Conservation (phyloP, 2,113 vertebrate species). For the Scatophagus argus region DNA sequence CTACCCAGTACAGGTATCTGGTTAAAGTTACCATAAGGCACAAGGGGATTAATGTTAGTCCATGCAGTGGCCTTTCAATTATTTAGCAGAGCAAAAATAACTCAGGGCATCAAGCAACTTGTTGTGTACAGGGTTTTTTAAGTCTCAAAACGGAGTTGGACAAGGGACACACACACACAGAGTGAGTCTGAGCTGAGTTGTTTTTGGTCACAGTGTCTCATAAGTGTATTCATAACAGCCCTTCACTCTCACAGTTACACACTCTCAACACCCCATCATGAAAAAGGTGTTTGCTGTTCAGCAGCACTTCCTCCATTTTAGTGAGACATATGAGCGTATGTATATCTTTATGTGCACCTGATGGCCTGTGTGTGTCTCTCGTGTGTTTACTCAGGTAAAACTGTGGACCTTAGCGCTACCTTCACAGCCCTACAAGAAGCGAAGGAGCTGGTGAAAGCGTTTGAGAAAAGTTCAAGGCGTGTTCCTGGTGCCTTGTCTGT, state of each 20-base stretch:
- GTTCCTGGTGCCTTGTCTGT: slow-evolving; percentile 80
- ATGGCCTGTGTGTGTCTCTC: neutral
- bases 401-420: slow-evolving; percentile 62
- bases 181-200: neutral
- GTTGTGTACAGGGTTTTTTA: neutral
- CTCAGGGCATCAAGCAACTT: neutral
- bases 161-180: neutral
- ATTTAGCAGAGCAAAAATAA: neutral
- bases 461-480: slow-evolving; percentile 82
- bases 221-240: neutral
- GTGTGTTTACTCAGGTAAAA: slow-evolving; percentile 74
- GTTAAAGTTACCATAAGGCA: too few species aligned
- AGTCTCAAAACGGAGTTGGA: neutral
- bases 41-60: neutral
- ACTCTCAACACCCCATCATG: slow-evolving; percentile 1
- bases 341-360: neutral
- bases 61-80: neutral
- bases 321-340: neutral
- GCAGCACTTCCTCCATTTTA: neutral
- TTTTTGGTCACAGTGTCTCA: neutral
- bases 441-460: slow-evolving; percentile 83
- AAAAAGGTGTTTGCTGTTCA: neutral
- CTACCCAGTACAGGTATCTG: too few species aligned
- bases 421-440: slow-evolving; percentile 80
- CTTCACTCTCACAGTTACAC: neutral